Evolutionary conservation across 2,888 invertebrate genomes (phyloP), one percentile per base, ranked within the genome.

Genomic region (Lacanobia oleracea): DNA sequence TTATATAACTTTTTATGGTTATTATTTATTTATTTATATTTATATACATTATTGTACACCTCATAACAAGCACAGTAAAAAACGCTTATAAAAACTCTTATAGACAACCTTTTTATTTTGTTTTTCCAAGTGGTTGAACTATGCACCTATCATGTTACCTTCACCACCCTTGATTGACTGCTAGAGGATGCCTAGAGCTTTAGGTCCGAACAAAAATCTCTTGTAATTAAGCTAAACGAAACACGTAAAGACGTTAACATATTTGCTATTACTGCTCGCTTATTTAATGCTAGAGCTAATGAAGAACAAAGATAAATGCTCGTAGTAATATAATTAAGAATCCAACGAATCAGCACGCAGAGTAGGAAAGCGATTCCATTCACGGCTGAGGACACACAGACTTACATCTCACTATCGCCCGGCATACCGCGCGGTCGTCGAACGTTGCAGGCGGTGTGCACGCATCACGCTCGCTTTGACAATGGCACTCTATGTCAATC

Each of bases 361-460:
- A 54, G 81, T 75, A 77, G 77, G 78, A 86, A 87, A 85, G 86
- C 86, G 82, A 86, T 90, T 88, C 85, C 81, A 86, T 90, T 88
- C 84, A 89, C 87, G 88, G 86, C 79, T 88, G 87, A 87, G 75
- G 23, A 66, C 43, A 56, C 54, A 65, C 48, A 43, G 75, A 48
- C 33, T n/a, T 69, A 72, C 84, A 83, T 84, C 86, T 89, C 82
- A 86, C 85, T 88, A 75, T 87, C 83, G 79, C 82, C 75, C 59
- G 62, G 83, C 88, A 91, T 90, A 86, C 90, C 90, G 5, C 59
- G 59, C 84, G 89, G 84, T 84, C 88, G 83, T 54, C 82, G 86
- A 75, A 86, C 87, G 81, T 77, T 76, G 62, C 53, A 64, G 21
- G 75, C 66, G 67, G 70, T 53, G 59, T 21, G 33, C 61, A 81